phyloP scores from a whole-genome alignment of 1,140 invertebrate species.

The Holotrichia oblita region DNA sequence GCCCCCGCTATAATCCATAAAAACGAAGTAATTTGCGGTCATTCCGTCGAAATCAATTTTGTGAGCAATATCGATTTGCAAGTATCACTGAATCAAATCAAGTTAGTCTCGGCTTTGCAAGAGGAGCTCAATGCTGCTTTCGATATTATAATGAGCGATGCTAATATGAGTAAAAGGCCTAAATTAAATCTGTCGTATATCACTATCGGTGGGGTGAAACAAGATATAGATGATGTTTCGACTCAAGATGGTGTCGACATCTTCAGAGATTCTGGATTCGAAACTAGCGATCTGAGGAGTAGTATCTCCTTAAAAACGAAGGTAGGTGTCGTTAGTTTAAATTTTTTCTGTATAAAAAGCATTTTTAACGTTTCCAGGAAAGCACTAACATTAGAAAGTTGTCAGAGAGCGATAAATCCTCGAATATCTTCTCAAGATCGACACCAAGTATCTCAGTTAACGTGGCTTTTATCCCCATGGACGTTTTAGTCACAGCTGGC shows the following conservation, averaged over 20 bases:
- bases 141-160: slow-evolving; percentile 46
- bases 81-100: slow-evolving; percentile 67
- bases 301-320: slow-evolving; percentile 45
- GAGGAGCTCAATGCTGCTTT: slow-evolving; percentile 53
- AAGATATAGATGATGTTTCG: background rate
- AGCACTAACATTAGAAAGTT: slow-evolving; percentile 11
- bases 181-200: slow-evolving; percentile 55
- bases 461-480: slow-evolving; percentile 47
- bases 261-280: slow-evolving; percentile 58
- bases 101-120: slow-evolving; percentile 58
- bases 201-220: background rate
- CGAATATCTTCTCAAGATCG: slow-evolving; percentile 47
- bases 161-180: slow-evolving; percentile 46
- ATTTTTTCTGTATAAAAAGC: too few relatives aligned
- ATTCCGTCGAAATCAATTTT: slow-evolving; percentile 81
- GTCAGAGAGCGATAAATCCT: slow-evolving; percentile 42
- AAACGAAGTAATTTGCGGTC: slow-evolving; percentile 75
- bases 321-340: background rate
- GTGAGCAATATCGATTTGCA: slow-evolving; percentile 69
- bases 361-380: slow-evolving; percentile 22
- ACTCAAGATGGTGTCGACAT: slow-evolving; percentile 21
- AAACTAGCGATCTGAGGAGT: slow-evolving; percentile 57
- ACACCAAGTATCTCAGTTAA: slow-evolving; percentile 43
- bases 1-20: slow-evolving; percentile 80
- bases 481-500: slow-evolving; percentile 54